Evolutionary conservation across 2,888 invertebrate species (phyloP).

Genomic region (Catocala fraxini): DNA sequence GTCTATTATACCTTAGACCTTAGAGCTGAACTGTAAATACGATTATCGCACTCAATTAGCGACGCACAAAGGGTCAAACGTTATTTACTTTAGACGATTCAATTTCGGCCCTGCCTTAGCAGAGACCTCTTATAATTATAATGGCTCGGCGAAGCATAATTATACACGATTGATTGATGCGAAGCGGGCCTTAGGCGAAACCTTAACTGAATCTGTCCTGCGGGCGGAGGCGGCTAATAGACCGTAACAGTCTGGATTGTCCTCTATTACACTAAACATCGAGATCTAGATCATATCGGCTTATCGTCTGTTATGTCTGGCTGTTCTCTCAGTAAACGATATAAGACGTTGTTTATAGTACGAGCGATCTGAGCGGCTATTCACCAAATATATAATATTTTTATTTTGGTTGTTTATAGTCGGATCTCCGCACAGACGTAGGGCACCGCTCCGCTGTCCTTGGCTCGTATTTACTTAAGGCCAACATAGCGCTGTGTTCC

Average conservation of each 20-base stretch:
- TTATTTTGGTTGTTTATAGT: not conserved
- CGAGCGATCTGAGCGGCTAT: not conserved
- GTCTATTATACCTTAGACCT: constrained; percentile 11
- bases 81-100: constrained; percentile 19
- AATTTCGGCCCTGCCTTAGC: constrained; percentile 14
- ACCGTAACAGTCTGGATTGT: constrained; percentile 1
- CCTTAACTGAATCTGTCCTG: too few relatives aligned
- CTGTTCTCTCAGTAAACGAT: constrained; percentile 2
- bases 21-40: constrained; percentile 17
- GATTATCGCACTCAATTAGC: constrained; percentile 39
- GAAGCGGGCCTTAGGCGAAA: too few relatives aligned
- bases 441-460: not conserved
- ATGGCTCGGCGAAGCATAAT: constrained; percentile 2
- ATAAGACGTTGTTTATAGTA: not conserved
- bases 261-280: constrained; percentile 1
- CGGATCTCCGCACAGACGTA: not conserved
- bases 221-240: too few relatives aligned
- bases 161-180: not conserved
- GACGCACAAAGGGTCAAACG: constrained; percentile 31
- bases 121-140: constrained; percentile 9
- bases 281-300: constrained; percentile 1
- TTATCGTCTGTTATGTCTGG: not conserved
- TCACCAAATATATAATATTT: not conserved
- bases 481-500: too few relatives aligned
- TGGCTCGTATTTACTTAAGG: not conserved